phyloP scores from a whole-genome alignment of 1,140 invertebrate genomes.

The Papilio aristodemus region DNA sequence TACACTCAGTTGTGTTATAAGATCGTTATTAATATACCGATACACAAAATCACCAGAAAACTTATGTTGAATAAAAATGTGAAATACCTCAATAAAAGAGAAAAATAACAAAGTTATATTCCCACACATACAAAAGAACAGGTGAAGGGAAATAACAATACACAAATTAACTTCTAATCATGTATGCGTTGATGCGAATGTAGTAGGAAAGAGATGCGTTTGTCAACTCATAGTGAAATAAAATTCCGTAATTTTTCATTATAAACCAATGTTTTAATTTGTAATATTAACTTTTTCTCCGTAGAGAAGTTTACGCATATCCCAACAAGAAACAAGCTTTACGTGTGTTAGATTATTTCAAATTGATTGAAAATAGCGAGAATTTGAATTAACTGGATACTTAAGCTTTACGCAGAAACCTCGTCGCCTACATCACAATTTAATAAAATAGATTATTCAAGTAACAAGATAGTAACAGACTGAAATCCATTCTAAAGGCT shows the following conservation, averaged over 20 bases:
- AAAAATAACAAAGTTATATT: no score
- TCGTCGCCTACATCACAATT: not conserved
- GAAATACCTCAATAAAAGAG: no score
- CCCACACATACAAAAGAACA: no score
- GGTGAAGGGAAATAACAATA: no score
- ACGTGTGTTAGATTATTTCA: not conserved
- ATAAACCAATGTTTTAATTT: not conserved
- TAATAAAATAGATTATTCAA: conserved; percentile 28
- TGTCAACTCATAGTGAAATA: no score
- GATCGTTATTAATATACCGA: not conserved
- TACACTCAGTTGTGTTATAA: not conserved
- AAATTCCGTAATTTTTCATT: no score
- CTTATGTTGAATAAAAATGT: no score
- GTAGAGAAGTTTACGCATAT: not conserved
- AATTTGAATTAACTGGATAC: conserved; percentile 4
- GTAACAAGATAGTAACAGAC: conserved; percentile 25
- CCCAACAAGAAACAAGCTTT: not conserved
- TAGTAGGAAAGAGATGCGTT: no score
- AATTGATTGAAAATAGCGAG: not conserved
- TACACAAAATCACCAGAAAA: no score
- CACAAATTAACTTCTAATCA: no score
- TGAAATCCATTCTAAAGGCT: conserved; percentile 8
- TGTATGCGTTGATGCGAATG: no score
- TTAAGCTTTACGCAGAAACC: conserved; percentile 6
- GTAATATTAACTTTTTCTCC: not conserved